Evolutionary conservation across 2,888 invertebrate genomes (phyloP).

Genomic region (Aleiodes testaceus): DNA sequence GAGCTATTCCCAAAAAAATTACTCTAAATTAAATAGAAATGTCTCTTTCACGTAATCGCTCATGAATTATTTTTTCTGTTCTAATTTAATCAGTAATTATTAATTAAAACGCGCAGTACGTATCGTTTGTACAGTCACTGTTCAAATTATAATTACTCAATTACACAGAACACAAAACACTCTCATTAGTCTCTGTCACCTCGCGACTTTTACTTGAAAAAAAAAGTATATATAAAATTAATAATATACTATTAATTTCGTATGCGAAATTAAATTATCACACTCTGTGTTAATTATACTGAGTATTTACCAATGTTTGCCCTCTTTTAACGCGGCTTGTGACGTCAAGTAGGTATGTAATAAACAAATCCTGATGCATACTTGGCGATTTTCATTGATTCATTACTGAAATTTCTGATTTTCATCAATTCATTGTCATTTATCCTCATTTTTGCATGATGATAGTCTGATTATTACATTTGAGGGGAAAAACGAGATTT

Average conservation of each 20-base stretch:
- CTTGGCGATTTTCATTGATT: not conserved
- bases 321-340: conserved; percentile 73
- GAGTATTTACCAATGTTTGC: conserved; percentile 71
- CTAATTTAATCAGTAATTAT: too few relatives aligned
- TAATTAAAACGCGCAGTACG: conserved; percentile 12
- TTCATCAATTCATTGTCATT: not conserved
- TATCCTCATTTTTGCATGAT: not conserved
- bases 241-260: conserved; percentile 18
- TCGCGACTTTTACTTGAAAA: conserved; percentile 6
- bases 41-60: conserved; percentile 19
- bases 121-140: conserved; percentile 32
- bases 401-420: too few relatives aligned
- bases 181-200: conserved; percentile 35
- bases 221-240: conserved; percentile 8
- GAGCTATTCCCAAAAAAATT: too few relatives aligned
- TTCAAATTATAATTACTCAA: conserved; percentile 47
- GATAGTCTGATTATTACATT: not conserved
- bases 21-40: too few relatives aligned
- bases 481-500: too few relatives aligned
- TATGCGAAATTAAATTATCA: conserved; percentile 29
- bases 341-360: conserved; percentile 73
- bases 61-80: conserved; percentile 31
- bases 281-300: conserved; percentile 49
- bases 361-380: conserved; percentile 53
- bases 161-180: conserved; percentile 49